Base-by-base conservation (phyloP, 2,797 vertebrate species). In the Chelon auratus region DNA sequence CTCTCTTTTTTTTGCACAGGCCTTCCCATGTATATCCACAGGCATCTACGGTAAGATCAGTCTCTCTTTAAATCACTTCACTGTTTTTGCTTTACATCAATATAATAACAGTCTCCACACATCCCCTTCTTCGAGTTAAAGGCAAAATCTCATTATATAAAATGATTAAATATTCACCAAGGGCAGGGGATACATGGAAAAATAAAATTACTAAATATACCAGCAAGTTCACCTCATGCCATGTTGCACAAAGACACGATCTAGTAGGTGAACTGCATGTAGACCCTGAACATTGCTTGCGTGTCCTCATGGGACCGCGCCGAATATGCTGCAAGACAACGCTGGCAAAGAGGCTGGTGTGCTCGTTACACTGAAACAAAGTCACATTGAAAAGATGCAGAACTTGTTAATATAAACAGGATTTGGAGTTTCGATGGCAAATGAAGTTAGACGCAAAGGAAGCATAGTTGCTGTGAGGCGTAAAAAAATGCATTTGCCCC, bases 11-110 rank as follows among this genome's bases (percentile, higher is more conserved):
- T 51, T 91, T 69, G 1, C 14, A 5, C 95, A 99, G 97, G 97
- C 97, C 81, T 99, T 99, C 87, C 98, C 98, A 15, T 99, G 98
- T 90, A 99, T 99, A 95, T 99, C 98, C 70, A 99, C 98, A 0
- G 98, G 98, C 92, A 98, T 99, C 94, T 99, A 98, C 86, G 98
- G 98, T 99, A 95, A 97, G 97, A 59, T 1, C 57, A 54, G 1
- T 56, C 59, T 40, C 9, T 48, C 17, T 40, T 73, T 1, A n/a
- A 53, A 53, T 30, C 2, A 4, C 8, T 60, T 30, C 14, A 43
- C 57, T 14, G 3, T 37, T 53, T 62, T 17, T 11, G 12, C 7
- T 15, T 47, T 50, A 55, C 22, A 14, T 3, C 55, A 56, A 36
- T 48, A 12, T 48, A 20, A 8, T 53, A 56, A 70, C 26, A 66